Conservation (phyloP, 2,113 vertebrate species). For the Cyanoramphus novaezelandiae region DNA sequence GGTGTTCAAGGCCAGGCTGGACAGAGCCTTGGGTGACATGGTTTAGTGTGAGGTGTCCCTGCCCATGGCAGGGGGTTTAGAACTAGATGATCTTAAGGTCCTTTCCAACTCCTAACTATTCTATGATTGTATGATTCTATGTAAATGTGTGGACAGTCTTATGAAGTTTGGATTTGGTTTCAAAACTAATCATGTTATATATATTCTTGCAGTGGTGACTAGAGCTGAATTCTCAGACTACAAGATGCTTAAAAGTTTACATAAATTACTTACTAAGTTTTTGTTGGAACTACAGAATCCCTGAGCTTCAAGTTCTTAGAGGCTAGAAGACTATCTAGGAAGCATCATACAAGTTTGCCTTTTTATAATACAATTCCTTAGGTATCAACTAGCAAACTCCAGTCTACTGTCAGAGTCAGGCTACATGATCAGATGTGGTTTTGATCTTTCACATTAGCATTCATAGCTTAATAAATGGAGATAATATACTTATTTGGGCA, state of each 20-base stretch:
- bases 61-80: too few relatives aligned
- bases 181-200: fast-evolving
- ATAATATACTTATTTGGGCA: not conserved
- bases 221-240: not conserved
- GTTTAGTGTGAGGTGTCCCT: too few relatives aligned
- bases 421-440: not conserved
- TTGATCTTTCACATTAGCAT: not conserved
- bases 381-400: not conserved
- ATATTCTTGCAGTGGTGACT: not conserved
- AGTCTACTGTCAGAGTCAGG: not conserved
- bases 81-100: too few relatives aligned
- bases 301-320: not conserved
- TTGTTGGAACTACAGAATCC: not conserved
- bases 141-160: not conserved
- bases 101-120: too few relatives aligned
- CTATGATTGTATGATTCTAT: not conserved
- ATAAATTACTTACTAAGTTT: not conserved
- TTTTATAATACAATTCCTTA: not conserved
- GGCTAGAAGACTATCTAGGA: not conserved
- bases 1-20: too few relatives aligned
- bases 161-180: not conserved
- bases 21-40: too few relatives aligned
- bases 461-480: not conserved
- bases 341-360: not conserved
- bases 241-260: not conserved